Evolutionary conservation across 2,888 invertebrate species (phyloP).

Genomic region (Azorinus chamasolen): DNA sequence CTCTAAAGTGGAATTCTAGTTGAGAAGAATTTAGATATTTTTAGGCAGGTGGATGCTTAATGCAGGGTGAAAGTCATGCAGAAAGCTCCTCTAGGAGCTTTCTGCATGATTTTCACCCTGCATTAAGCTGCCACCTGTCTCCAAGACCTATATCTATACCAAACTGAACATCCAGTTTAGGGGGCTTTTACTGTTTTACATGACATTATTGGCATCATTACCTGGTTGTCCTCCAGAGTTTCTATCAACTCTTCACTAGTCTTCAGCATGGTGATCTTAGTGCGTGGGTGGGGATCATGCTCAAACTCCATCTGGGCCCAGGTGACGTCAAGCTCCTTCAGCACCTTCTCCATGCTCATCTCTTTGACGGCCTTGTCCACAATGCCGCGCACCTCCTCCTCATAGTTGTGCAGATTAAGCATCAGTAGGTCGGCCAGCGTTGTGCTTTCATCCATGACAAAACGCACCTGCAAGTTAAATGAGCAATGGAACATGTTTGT

Average conservation of each 20-base stretch:
- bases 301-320: slow-evolving; percentile 96
- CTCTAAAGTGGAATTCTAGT: too few species aligned
- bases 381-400: slow-evolving; percentile 97
- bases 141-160: too few species aligned
- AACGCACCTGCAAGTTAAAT: slow-evolving; percentile 91
- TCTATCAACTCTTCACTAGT: slow-evolving; percentile 98
- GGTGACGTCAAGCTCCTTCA: slow-evolving; percentile 95
- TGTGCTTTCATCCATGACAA: slow-evolving; percentile 96
- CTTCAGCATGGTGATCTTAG: slow-evolving; percentile 93
- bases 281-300: slow-evolving; percentile 94
- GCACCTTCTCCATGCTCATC: slow-evolving; percentile 98
- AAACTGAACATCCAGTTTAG: too few species aligned
- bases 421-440: slow-evolving; percentile 96
- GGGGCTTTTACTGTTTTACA: too few species aligned
- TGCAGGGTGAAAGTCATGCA: too few species aligned
- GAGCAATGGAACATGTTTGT: background rate
- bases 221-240: slow-evolving; percentile 98
- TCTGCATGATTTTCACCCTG: too few species aligned
- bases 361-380: slow-evolving; percentile 99
- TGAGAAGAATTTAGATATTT: too few species aligned
- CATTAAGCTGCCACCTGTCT: too few species aligned
- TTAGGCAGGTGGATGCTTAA: too few species aligned
- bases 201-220: too few species aligned
- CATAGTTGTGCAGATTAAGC: slow-evolving; percentile 97
- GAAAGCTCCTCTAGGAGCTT: too few species aligned